phyloP scores from a whole-genome alignment of 2,888 invertebrate genomes.

The Eulithis testata region DNA sequence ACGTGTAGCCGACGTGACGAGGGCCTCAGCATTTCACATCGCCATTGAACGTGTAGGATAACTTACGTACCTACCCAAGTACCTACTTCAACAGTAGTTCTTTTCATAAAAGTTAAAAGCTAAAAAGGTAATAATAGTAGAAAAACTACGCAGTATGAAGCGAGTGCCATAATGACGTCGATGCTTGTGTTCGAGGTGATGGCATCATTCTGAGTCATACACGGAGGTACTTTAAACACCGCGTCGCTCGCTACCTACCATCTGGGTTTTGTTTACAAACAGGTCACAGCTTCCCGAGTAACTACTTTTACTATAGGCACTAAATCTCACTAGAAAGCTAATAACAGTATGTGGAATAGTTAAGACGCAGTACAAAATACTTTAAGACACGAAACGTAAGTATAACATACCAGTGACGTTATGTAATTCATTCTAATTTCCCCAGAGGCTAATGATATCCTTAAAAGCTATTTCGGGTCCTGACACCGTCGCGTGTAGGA shows the following conservation, averaged over 20 bases:
- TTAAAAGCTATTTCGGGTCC: conserved; percentile 67
- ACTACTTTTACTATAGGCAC: conserved; percentile 24
- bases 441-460: conserved; percentile 72
- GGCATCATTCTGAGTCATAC: conserved; percentile 67
- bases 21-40: conserved; percentile 41
- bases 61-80: conserved; percentile 11
- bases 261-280: conserved; percentile 69
- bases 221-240: conserved; percentile 40
- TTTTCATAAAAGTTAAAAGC: conserved; percentile 40
- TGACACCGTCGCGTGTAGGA: conserved; percentile 50
- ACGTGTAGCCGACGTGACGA: conserved; percentile 56
- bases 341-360: conserved; percentile 8
- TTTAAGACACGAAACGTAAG: conserved; percentile 35
- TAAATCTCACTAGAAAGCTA: not conserved
- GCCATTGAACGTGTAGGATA: conserved; percentile 32
- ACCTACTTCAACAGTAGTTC: conserved; percentile 28
- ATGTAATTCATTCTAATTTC: conserved; percentile 76
- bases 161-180: conserved; percentile 43
- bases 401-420: conserved; percentile 50
- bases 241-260: conserved; percentile 47
- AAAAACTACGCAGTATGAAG: conserved; percentile 50
- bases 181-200: conserved; percentile 54
- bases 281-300: conserved; percentile 35
- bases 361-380: conserved; percentile 9
- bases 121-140: conserved; percentile 32